Conservation (phyloP, 2,113 vertebrate genomes). For the Oceanites oceanicus region DNA sequence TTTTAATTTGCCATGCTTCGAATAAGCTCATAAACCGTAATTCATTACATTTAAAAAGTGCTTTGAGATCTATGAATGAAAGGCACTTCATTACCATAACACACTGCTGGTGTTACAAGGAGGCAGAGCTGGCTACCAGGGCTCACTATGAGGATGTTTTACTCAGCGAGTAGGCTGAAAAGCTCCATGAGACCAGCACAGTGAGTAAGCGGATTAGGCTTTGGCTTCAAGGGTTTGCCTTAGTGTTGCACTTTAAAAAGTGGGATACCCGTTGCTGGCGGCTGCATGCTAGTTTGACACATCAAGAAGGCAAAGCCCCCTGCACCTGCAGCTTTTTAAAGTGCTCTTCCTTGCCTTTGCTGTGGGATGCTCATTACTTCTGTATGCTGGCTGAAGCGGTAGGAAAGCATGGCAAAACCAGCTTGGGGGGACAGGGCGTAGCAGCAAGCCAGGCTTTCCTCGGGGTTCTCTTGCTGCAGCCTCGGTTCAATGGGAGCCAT, state of each 20-base stretch:
- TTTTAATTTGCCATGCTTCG: slow-evolving; percentile 61
- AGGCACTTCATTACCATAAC: slow-evolving; percentile 58
- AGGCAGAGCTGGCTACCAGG: slow-evolving; percentile 16
- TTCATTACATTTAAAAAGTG: slow-evolving; percentile 59
- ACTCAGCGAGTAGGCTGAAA: neutral
- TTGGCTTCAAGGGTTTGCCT: slow-evolving; percentile 25
- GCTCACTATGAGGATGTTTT: slow-evolving; percentile 16
- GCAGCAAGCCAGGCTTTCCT: neutral
- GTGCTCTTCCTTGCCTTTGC: neutral
- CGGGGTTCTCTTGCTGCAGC: fast-evolving
- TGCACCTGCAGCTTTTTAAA: neutral
- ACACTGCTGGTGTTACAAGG: neutral
- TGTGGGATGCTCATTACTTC: neutral
- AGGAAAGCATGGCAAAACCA: neutral
- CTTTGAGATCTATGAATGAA: slow-evolving; percentile 57
- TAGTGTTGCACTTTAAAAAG: neutral
- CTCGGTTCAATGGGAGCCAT: neutral
- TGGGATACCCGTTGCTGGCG: neutral
- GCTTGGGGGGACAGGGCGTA: neutral
- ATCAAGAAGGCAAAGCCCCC: slow-evolving; percentile 5
- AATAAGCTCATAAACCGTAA: slow-evolving; percentile 65
- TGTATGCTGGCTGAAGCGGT: neutral
- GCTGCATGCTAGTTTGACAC: neutral
- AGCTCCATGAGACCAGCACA: neutral
- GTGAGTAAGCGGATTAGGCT: slow-evolving; percentile 56